These are phyloP conservation scores for Marronus borbonicus DNA, from an alignment of 2,888 invertebrate species.

Conservation along the genomic window DNA sequence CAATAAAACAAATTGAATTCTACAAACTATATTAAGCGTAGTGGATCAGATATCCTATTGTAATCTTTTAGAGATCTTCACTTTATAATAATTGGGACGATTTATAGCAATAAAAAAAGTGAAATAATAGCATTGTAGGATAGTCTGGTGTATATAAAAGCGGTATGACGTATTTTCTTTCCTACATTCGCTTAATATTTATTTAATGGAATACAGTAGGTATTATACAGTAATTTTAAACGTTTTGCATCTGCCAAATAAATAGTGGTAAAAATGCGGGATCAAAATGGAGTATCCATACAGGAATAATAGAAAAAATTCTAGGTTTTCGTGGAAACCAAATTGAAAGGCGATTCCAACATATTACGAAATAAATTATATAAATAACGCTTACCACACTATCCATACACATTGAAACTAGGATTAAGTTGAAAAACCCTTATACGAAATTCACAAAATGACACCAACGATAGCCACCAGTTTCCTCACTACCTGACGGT, in stretches of 20 bases:
- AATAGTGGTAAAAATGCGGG: background rate
- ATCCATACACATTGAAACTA: conserved; percentile 87
- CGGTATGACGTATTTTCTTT: conserved; percentile 14
- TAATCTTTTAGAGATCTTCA: no score
- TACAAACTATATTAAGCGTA: background rate
- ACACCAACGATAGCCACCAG: conserved; percentile 44
- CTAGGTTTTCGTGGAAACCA: background rate
- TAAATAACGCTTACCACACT: conserved; percentile 79
- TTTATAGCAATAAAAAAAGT: no score
- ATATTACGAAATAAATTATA: conserved; percentile 1
- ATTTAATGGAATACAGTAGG: background rate
- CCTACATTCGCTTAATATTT: background rate
- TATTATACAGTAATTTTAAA: background rate
- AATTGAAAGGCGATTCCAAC: background rate
- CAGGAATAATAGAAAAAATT: no score
- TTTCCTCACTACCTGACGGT: conserved; percentile 24
- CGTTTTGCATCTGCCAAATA: background rate
- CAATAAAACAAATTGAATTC: conserved; percentile 3
- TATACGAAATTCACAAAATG: conserved; percentile 55
- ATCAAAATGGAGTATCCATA: conserved; percentile 14
- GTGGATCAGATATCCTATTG: no score
- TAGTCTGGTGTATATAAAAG: background rate
- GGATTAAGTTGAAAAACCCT: conserved; percentile 73
- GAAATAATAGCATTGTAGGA: no score
- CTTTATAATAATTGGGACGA: no score